Evolutionary conservation across 1,140 invertebrate genomes (phyloP).

Genomic region (Calliphora vicina): DNA sequence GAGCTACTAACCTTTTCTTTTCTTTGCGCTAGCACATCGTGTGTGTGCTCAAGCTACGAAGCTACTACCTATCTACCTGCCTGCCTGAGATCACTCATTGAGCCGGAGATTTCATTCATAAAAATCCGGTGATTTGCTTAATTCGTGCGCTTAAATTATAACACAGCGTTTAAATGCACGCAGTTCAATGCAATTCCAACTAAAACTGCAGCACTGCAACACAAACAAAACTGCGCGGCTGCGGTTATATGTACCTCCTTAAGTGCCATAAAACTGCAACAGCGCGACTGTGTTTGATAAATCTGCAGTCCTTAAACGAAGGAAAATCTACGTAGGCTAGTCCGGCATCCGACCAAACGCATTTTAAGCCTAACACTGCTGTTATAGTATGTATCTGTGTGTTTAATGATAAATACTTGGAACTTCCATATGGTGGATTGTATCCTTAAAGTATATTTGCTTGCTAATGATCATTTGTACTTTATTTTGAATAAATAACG

Average conservation of each 20-base stretch:
- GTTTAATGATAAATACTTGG: constrained; percentile 29
- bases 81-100: background rate
- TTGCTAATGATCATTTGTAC: constrained; percentile 3
- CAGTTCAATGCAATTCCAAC: too few relatives aligned
- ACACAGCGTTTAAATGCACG: background rate
- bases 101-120: constrained; percentile 22
- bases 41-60: too few relatives aligned
- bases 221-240: background rate
- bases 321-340: constrained; percentile 20
- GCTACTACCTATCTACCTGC: too few relatives aligned
- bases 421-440: background rate
- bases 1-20: constrained; percentile 7
- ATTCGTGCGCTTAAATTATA: background rate
- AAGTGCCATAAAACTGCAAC: background rate
- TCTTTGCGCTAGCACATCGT: too few relatives aligned
- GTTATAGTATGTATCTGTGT: background rate
- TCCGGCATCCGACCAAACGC: background rate
- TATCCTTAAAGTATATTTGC: background rate
- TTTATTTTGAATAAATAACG: constrained; percentile 15
- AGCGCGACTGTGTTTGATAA: background rate
- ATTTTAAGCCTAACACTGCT: background rate
- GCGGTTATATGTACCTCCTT: background rate
- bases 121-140: background rate
- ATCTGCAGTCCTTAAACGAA: background rate
- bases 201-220: too few relatives aligned